Evolutionary conservation across 2,113 vertebrate genomes (phyloP).

Genomic region (Poecilia latipinna): DNA sequence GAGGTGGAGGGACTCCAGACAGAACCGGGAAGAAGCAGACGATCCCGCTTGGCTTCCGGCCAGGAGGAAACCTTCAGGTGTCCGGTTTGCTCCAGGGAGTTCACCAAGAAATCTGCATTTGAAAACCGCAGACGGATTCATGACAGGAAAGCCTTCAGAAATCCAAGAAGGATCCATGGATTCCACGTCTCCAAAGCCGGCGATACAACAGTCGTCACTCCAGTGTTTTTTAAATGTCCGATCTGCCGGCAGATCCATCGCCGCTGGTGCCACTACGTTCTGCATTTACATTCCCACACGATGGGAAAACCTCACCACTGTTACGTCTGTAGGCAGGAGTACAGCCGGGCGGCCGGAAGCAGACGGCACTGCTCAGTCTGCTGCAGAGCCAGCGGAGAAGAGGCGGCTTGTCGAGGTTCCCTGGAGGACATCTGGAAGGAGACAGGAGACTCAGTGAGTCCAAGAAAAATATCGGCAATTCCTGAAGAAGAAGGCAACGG

Average conservation of each 20-base stretch:
- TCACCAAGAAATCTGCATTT: constrained; percentile 4
- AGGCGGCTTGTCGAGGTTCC: constrained; percentile 30
- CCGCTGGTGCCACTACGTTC: constrained; percentile 73
- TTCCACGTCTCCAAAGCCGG: constrained; percentile 34
- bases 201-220: constrained; percentile 47
- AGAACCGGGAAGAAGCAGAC: background rate
- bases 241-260: constrained; percentile 75
- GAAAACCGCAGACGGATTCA: constrained; percentile 22
- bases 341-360: constrained; percentile 76
- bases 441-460: background rate
- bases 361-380: constrained; percentile 76
- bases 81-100: constrained; percentile 23
- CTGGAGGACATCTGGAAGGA: constrained; percentile 25
- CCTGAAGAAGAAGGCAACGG: background rate
- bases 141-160: background rate
- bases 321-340: constrained; percentile 77
- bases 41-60: too few relatives aligned
- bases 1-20: background rate
- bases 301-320: constrained; percentile 77
- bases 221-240: constrained; percentile 66
- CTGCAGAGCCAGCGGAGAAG: constrained; percentile 56
- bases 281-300: constrained; percentile 77
- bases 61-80: constrained; percentile 5
- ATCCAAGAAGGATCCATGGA: background rate
- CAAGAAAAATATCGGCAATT: background rate